These are phyloP conservation scores for Ctenosaura bakeri DNA, from an alignment of 2,797 vertebrate genomes.

Conservation along the genomic window DNA sequence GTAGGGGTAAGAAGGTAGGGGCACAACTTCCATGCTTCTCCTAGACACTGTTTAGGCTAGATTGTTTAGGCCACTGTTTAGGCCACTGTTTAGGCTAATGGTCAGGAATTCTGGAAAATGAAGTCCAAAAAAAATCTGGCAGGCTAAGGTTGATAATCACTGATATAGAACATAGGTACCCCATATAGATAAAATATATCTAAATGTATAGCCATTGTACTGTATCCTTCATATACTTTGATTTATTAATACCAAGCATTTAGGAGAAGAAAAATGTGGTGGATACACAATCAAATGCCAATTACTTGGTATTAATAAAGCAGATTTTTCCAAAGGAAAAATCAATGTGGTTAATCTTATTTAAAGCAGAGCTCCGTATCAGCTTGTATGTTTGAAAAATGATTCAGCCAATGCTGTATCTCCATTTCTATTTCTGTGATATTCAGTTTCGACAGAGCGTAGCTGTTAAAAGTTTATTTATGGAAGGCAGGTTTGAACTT, in stretches of 20 bases:
- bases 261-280: conserved; percentile 15
- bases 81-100: too few relatives aligned
- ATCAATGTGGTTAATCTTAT: conserved; percentile 19
- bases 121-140: too few relatives aligned
- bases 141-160: too few relatives aligned
- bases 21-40: too few relatives aligned
- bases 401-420: conserved; percentile 42
- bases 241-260: neutral
- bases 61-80: too few relatives aligned
- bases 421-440: conserved; percentile 40
- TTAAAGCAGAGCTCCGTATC: conserved; percentile 8
- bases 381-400: conserved; percentile 47
- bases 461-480: conserved; percentile 70
- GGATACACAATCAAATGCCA: neutral
- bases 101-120: too few relatives aligned
- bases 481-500: conserved; percentile 77
- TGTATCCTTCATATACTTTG: neutral
- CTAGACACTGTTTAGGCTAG: too few relatives aligned
- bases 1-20: too few relatives aligned
- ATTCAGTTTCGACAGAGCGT: conserved; percentile 32
- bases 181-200: neutral
- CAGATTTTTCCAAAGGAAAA: conserved; percentile 27
- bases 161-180: neutral
- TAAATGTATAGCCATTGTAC: neutral
- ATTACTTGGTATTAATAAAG: too few relatives aligned